A percentile compares a stretch with the other conserved stretches of the same genome.
Evolutionary conservation across 1,140 invertebrate species (phyloP).

Genomic region (Sinella curviseta): DNA sequence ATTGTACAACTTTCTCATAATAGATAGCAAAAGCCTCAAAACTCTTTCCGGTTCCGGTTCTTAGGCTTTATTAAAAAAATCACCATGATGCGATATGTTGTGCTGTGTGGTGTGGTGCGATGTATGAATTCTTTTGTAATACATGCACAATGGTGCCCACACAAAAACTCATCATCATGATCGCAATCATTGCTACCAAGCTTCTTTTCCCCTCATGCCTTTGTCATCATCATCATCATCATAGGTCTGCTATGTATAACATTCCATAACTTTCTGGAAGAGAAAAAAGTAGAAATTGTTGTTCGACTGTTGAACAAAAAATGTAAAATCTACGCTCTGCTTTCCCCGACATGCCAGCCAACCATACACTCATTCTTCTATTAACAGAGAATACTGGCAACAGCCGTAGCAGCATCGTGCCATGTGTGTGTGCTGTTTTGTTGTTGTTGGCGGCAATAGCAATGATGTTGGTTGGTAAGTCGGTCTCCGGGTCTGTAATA

Average conservation of each 20-base stretch:
- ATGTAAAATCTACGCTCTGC: neutral
- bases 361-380: no score
- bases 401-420: no score
- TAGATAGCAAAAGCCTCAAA: neutral
- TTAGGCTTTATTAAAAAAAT: conserved; percentile 17
- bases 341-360: no score
- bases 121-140: neutral
- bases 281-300: neutral
- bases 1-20: no score
- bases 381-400: no score
- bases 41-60: neutral
- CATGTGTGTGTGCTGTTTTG: no score
- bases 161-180: conserved; percentile 10
- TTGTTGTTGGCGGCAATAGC: no score
- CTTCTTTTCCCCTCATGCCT: no score
- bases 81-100: no score
- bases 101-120: no score
- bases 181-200: neutral
- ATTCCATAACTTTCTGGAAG: neutral
- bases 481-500: neutral
- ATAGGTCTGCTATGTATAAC: no score
- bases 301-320: neutral
- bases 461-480: neutral
- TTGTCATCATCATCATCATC: no score
- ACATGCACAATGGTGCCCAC: neutral